These are phyloP conservation scores for Drosophila baimaii DNA, from an alignment of 1,140 invertebrate species.

Conservation along the genomic window DNA sequence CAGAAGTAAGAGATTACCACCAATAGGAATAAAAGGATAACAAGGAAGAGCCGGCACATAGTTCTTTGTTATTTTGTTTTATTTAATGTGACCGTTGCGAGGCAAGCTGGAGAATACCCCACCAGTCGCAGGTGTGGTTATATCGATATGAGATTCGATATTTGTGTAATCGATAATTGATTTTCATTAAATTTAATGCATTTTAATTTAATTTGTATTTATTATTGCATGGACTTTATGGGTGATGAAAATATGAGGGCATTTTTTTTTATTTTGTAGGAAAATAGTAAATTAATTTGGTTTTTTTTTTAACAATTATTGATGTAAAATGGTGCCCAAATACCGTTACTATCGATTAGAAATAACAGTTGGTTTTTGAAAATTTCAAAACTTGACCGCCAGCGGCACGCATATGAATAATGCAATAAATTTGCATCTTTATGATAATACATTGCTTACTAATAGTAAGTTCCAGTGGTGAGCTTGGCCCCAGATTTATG, in stretches of 20 bases:
- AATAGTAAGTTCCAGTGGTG: no score
- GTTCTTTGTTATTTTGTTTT: neutral
- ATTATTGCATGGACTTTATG: no score
- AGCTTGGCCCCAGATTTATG: no score
- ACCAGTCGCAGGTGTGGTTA: neutral
- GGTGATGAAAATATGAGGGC: no score
- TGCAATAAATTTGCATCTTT: neutral
- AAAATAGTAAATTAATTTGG: neutral
- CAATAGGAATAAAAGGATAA: neutral
- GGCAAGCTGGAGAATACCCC: neutral
- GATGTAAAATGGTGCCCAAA: neutral
- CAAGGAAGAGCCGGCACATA: neutral
- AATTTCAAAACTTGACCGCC: neutral
- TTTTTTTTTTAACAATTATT: neutral
- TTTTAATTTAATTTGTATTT: no score
- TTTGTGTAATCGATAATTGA: neutral
- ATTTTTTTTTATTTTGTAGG: no score
- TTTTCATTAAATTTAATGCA: no score
- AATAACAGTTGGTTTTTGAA: neutral
- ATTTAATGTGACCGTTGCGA: neutral
- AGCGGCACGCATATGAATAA: no score
- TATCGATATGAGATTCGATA: neutral
- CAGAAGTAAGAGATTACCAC: neutral
- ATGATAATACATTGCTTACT: no score
- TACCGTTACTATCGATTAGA: neutral